Evolutionary conservation across 2,888 invertebrate species (phyloP).

Genomic region (Lathronympha strigana): DNA sequence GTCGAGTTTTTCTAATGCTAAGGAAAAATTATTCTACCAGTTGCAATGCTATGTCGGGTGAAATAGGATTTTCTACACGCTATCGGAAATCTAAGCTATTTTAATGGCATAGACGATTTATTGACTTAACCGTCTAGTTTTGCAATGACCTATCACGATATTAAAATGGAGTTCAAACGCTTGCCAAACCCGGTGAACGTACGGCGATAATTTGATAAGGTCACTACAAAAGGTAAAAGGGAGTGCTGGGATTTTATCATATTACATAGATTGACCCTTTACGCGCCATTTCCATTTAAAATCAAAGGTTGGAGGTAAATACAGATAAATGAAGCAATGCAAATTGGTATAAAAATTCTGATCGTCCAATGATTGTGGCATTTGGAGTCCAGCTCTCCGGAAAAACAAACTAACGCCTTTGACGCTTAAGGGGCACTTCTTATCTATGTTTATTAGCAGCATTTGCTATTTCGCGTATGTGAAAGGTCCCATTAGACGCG

Average conservation of each 20-base stretch:
- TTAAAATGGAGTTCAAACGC: constrained; percentile 11
- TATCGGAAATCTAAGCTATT: constrained; percentile 13
- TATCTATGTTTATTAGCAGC: not conserved
- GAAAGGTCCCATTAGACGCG: constrained; percentile 37
- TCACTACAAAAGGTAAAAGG: constrained; percentile 2
- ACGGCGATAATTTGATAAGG: constrained; percentile 3
- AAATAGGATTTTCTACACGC: constrained; percentile 11
- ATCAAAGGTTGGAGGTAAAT: not conserved
- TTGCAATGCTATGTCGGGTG: constrained; percentile 8
- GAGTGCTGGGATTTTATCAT: constrained; percentile 4
- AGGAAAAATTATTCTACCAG: constrained; percentile 27
- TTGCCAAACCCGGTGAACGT: constrained; percentile 21
- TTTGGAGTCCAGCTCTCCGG: not conserved
- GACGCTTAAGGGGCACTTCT: not conserved
- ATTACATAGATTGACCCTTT: constrained; percentile 1
- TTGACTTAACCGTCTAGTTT: constrained; percentile 14
- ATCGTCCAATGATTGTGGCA: not conserved
- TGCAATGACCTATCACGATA: constrained; percentile 32
- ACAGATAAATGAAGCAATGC: no score
- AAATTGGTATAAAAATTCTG: not conserved
- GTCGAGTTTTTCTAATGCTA: constrained; percentile 24
- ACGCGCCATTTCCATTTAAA: not conserved
- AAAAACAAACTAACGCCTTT: not conserved
- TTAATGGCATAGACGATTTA: constrained; percentile 20
- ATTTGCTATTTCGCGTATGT: constrained; percentile 10